A percentile compares a stretch with the other conserved stretches of the same genome.
Conservation (phyloP, 2,797 vertebrate species). For the Rousettus madagascariensis region DNA sequence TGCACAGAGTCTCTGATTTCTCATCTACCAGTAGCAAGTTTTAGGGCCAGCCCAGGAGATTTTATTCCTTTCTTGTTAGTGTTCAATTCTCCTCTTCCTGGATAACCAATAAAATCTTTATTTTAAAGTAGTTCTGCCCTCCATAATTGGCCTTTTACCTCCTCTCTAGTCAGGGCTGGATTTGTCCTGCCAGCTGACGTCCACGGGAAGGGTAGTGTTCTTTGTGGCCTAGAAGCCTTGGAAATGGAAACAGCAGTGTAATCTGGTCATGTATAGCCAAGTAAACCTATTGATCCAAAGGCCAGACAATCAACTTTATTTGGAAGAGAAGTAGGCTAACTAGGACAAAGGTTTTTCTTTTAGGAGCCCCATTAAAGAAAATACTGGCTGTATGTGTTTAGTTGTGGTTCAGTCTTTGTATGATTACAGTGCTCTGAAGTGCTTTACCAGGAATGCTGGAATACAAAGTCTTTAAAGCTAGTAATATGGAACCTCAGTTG, state of each 20-base stretch:
- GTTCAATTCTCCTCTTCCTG: slow-evolving; percentile 11
- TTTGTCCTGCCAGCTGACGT: slow-evolving; percentile 4
- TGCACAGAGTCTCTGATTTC: slow-evolving; percentile 16
- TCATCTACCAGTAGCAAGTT: slow-evolving; percentile 6
- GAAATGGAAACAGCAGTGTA: neutral
- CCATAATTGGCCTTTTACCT: neutral
- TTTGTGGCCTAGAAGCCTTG: neutral
- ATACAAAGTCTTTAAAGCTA: neutral
- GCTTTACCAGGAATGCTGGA: neutral
- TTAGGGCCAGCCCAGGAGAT: neutral
- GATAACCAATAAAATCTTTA: neutral
- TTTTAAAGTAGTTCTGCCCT: neutral
- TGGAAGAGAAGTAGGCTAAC: neutral
- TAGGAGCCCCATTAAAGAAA: neutral
- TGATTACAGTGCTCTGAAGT: neutral
- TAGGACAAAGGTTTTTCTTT: neutral
- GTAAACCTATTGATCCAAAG: slow-evolving; percentile 11
- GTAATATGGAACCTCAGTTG: neutral
- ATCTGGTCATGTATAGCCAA: neutral
- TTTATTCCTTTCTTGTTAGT: neutral
- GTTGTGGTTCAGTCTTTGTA: neutral
- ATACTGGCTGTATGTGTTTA: neutral
- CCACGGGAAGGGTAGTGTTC: neutral
- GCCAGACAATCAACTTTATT: slow-evolving; percentile 26
- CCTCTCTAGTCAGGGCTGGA: neutral